phyloP scores from a whole-genome alignment of 2,113 vertebrate species.

The Drymodes brunneopygia region DNA sequence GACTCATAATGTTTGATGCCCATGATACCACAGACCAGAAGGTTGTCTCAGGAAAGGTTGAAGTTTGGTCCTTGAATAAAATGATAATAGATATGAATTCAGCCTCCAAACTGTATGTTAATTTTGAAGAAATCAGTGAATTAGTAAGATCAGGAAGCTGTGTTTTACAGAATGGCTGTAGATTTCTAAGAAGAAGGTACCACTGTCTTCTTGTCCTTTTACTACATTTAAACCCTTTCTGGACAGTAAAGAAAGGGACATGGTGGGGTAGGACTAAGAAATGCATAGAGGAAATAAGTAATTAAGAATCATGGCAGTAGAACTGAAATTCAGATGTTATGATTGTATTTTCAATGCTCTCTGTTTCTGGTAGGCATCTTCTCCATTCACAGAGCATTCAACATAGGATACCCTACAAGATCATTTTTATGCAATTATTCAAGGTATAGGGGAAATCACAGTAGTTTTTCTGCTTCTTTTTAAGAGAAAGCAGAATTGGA shows the following conservation, averaged over 20 bases:
- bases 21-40: background rate
- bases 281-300: background rate
- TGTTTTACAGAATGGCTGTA: background rate
- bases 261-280: background rate
- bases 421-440: background rate
- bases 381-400: background rate
- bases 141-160: background rate
- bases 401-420: background rate
- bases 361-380: background rate
- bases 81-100: background rate
- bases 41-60: background rate
- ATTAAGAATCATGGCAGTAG: background rate
- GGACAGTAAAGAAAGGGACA: background rate
- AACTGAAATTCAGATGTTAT: background rate
- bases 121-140: background rate
- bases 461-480: background rate
- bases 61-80: background rate
- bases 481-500: background rate
- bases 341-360: background rate
- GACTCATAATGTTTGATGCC: background rate
- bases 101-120: background rate
- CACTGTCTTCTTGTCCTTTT: background rate
- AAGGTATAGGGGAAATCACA: background rate
- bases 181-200: background rate
- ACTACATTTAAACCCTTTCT: background rate